Evolutionary conservation across 2,888 invertebrate genomes (phyloP), one percentile per base, ranked within the genome.

Genomic region (Blera fallax): DNA sequence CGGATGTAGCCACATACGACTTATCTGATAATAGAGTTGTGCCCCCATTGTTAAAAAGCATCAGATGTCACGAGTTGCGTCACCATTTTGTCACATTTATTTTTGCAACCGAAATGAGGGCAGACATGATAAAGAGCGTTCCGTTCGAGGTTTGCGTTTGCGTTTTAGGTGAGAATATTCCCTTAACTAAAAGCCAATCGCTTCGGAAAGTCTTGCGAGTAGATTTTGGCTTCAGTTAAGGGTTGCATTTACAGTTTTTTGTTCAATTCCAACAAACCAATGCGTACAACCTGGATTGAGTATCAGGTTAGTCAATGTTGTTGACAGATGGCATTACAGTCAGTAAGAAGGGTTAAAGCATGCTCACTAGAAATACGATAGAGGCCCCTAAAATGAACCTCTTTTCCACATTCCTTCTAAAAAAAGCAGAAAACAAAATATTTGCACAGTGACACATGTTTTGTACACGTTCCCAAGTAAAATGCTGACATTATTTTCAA

Each of bases 1-100:
- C 54, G 16, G 32, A 54, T 32, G 7, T 52, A 4, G 14, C 40
- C 6, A 10, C 14, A 27, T 32, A 16, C 29, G 10, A 52, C 3
- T 27, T 27, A 21, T 56, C 32, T 18, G 29, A 16, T 4, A 64
- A 64, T 21, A 18, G 4, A 18, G 29, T 1, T 32, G 7, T 29
- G 18, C 32, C 32, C 18, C 29, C 11, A 10, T n/a, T 3, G 3
- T 14, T 24, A 16, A 10, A 11, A 16, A 32, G 14, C n/a, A 27
- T 10, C 37, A 21, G 14, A 37, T 14, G 50, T 65, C 32, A 56
- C 6, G 24, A 16, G 27, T 69, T 69, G 56, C 69, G 56, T 69
- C 56, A 45, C 3, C 16, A 70, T 21, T 58, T 58, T 32, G 24
- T 40, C 40, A 54, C 27, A 29, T 10, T 10, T 27, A 29, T 29